Evolutionary conservation across 2,797 vertebrate species (phyloP).

Genomic region (Cuniculus paca): DNA sequence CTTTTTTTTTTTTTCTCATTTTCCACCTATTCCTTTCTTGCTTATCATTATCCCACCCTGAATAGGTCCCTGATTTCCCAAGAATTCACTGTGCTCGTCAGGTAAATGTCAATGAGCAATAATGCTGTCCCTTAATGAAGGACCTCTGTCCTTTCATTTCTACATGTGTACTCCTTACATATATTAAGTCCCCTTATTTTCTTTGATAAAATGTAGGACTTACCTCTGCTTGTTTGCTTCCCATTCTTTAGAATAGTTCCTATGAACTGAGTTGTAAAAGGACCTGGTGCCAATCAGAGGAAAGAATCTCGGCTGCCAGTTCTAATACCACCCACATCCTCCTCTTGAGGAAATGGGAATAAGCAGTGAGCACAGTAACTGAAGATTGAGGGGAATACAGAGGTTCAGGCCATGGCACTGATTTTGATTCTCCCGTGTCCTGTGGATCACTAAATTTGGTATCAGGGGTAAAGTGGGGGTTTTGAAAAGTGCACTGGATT

Average conservation of each 20-base stretch:
- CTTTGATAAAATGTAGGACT: conserved; percentile 46
- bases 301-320: conserved; percentile 57
- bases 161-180: not conserved
- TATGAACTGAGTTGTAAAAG: conserved; percentile 63
- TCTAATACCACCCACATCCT: conserved; percentile 48
- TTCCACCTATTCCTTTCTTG: conserved; percentile 53
- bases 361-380: conserved; percentile 43
- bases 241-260: conserved; percentile 65
- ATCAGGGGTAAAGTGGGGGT: conserved; percentile 10
- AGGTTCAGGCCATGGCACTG: conserved; percentile 30
- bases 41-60: not conserved
- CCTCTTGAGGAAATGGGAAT: conserved; percentile 63
- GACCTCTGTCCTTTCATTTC: conserved; percentile 51
- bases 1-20: conserved; percentile 41
- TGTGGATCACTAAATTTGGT: conserved; percentile 44
- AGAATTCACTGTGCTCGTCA: not conserved
- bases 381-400: conserved; percentile 15
- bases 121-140: not conserved
- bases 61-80: not conserved
- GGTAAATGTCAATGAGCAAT: conserved; percentile 31
- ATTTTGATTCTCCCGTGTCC: not conserved
- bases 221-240: conserved; percentile 66
- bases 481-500: conserved; percentile 54
- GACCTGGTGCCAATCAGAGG: conserved; percentile 42
- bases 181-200: conserved; percentile 27